phyloP scores from a whole-genome alignment of 2,888 invertebrate species.

The Altica lythri region DNA sequence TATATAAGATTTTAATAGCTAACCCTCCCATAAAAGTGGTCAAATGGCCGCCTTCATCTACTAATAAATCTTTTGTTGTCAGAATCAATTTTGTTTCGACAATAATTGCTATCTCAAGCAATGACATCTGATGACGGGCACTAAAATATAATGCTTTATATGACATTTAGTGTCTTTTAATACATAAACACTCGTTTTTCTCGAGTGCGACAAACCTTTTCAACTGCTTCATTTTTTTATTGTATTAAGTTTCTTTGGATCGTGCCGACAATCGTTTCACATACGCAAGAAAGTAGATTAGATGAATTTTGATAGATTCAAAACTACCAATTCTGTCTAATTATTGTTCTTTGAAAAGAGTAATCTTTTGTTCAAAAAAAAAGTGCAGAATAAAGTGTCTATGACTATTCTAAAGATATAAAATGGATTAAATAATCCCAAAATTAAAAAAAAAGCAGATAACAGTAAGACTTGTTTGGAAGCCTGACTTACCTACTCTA shows the following conservation, averaged over 20 bases:
- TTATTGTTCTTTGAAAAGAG: too few relatives aligned
- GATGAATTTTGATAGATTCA: too few relatives aligned
- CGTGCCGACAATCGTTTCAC: conserved; percentile 7
- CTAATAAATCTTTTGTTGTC: conserved; percentile 18
- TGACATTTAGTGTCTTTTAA: conserved; percentile 39
- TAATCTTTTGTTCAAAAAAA: too few relatives aligned
- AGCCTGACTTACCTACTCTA: too few relatives aligned
- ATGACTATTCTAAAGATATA: too few relatives aligned
- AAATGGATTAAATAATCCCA: too few relatives aligned
- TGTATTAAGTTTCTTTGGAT: background rate
- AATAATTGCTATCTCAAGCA: conserved; percentile 23
- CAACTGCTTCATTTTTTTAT: conserved; percentile 1
- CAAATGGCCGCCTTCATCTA: conserved; percentile 10
- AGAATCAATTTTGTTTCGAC: conserved; percentile 25
- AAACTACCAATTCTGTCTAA: too few relatives aligned
- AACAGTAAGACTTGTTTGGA: too few relatives aligned
- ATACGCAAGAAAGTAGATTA: too few relatives aligned
- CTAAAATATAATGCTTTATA: conserved; percentile 38
- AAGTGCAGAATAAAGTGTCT: too few relatives aligned
- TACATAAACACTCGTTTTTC: conserved; percentile 22
- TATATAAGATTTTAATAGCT: conserved; percentile 6
- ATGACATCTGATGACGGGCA: conserved; percentile 34
- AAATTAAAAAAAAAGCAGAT: too few relatives aligned
- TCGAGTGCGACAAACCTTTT: conserved; percentile 2
- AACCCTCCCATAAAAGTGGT: conserved; percentile 12